Evolutionary conservation across 1,140 invertebrate genomes (phyloP), one percentile per base, ranked within the genome.

Genomic region (Galleria mellonella): DNA sequence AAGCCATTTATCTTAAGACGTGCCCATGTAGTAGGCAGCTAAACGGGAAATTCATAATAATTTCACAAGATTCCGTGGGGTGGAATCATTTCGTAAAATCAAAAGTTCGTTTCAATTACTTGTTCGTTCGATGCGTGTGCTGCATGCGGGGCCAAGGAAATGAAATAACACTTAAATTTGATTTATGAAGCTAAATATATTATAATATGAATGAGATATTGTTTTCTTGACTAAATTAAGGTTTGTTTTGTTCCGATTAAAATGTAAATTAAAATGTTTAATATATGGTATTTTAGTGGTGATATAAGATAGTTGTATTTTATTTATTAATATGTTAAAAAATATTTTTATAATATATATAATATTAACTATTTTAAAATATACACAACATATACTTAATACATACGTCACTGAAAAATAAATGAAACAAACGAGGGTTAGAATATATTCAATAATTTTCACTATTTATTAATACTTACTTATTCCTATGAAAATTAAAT

Each of bases 51-150:
- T 76, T 75, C 72, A 76, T 85, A 79, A 82, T 78, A 72, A 85
- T 79, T 83, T 74, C 78, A 67, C 35, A 9, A 76, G 61, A 32
- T 61, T 37, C 14, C 68, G 49, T 51, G 52, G 75, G 76, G 68
- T 58, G 71, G 62, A 79, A 72, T 71, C 64, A 73, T 77, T 73
- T 61, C 50, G 53, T 66, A 74, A 85, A 85, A 83, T 82, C 73
- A 73, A 82, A 82, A 85, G 73, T 83, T 82, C 62, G 82, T 83
- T 85, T 83, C 82, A 85, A 85, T 85, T 85, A 82, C 72, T 84
- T 78, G 75, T 77, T 81, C 73, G 73, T 73, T 66, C 72, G 74
- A 82, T 72, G 77, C 78, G 75, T 78, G 74, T 77, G 72, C 71
- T 69, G 74, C 70, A 72, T 75, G 65, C 62, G 67, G 62, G 44